Conservation (phyloP, 2,797 vertebrate species). For the Podarcis siculus region DNA sequence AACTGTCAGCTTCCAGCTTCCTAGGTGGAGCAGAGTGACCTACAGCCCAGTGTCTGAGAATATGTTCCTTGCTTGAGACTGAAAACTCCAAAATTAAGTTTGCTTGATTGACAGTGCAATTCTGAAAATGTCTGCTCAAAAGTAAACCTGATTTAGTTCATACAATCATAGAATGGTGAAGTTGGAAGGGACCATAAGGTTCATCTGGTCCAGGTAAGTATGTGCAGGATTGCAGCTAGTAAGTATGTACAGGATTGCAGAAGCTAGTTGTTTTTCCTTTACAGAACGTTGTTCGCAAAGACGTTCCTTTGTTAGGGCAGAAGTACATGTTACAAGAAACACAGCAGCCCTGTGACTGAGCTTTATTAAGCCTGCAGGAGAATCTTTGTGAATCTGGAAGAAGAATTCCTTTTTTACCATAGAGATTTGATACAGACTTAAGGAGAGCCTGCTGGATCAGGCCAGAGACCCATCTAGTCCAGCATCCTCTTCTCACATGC, state of each 20-base stretch:
- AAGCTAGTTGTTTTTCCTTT: no score
- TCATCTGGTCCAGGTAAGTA: no score
- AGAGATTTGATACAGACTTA: no score
- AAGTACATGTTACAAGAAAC: background rate
- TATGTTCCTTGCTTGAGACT: constrained; percentile 54
- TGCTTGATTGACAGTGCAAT: constrained; percentile 33
- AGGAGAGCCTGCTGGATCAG: no score
- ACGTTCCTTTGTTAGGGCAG: background rate
- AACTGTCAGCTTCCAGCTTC: constrained; percentile 58
- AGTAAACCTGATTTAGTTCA: background rate
- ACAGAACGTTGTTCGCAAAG: background rate
- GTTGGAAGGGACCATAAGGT: no score
- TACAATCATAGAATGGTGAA: no score
- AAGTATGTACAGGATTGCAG: no score
- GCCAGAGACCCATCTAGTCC: no score
- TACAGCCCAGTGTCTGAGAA: constrained; percentile 58
- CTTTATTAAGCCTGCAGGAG: background rate
- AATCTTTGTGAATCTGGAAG: background rate
- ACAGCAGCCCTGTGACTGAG: background rate
- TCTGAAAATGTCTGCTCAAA: background rate
- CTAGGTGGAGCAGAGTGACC: constrained; percentile 17
- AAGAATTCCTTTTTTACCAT: background rate
- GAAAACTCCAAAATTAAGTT: constrained; percentile 45
- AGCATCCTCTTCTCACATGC: no score
- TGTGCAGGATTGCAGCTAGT: background rate